A percentile compares a stretch with the other conserved stretches of the same genome.
Conservation (phyloP, 2,888 invertebrate species). For the Agrochola circellaris region DNA sequence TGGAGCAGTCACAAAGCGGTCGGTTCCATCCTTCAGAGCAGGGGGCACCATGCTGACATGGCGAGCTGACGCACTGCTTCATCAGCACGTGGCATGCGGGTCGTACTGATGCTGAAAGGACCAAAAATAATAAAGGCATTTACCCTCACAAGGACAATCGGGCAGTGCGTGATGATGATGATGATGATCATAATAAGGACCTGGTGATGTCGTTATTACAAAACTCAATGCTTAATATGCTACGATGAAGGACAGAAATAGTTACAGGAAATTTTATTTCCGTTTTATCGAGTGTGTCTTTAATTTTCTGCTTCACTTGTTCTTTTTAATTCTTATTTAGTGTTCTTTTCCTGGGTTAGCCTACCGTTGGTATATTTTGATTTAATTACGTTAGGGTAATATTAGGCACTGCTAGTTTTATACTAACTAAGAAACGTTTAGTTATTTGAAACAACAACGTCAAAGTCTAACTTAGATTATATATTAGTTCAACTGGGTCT, state of each 20-base stretch:
- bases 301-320: not conserved
- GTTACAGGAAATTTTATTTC: not conserved
- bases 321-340: not conserved
- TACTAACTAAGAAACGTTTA: not conserved
- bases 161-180: not conserved
- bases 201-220: not conserved
- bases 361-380: not conserved
- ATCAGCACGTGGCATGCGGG: conserved; percentile 96
- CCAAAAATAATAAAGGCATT: not conserved
- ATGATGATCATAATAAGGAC: not conserved
- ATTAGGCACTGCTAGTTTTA: not conserved
- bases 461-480: not conserved
- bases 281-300: not conserved
- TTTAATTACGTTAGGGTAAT: not conserved
- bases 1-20: conserved; percentile 97
- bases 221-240: not conserved
- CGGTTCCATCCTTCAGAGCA: conserved; percentile 99
- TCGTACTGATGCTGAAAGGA: conserved; percentile 94
- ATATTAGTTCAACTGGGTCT: not conserved
- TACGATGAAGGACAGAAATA: not conserved
- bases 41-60: conserved; percentile 96
- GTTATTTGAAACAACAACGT: conserved; percentile 1
- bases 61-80: conserved; percentile 95
- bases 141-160: not conserved
- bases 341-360: not conserved